These are phyloP conservation scores for Drosophila atripex DNA, from an alignment of 2,888 invertebrate genomes.

Conservation along the genomic window DNA sequence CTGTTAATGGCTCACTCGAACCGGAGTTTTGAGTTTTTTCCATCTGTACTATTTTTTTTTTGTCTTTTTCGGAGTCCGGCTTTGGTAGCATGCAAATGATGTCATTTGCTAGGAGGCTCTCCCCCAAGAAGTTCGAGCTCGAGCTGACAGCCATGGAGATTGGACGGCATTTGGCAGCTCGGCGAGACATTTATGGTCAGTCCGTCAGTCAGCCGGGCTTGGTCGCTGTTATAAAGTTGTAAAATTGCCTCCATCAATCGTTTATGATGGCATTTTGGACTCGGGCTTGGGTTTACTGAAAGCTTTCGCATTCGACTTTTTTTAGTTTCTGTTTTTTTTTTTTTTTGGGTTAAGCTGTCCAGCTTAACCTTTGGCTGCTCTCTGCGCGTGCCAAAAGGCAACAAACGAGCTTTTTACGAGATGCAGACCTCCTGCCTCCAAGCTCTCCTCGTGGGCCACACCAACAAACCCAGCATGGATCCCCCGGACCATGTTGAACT, in stretches of 20 bases:
- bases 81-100: slow-evolving; percentile 55
- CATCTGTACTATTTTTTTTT: neutral
- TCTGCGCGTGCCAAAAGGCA: slow-evolving; percentile 78
- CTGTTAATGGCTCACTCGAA: slow-evolving; percentile 70
- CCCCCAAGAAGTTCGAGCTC: slow-evolving; percentile 21
- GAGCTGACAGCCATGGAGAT: slow-evolving; percentile 48
- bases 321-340: slow-evolving; percentile 6
- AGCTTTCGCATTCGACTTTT: slow-evolving; percentile 35
- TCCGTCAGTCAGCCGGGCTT: slow-evolving; percentile 38
- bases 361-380: slow-evolving; percentile 70
- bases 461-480: slow-evolving; percentile 74
- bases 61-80: slow-evolving; percentile 11
- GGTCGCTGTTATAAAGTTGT: slow-evolving; percentile 57
- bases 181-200: slow-evolving; percentile 57
- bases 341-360: slow-evolving; percentile 65
- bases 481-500: slow-evolving; percentile 69
- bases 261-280: slow-evolving; percentile 44
- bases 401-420: slow-evolving; percentile 79
- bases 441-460: slow-evolving; percentile 42
- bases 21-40: slow-evolving; percentile 22
- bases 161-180: slow-evolving; percentile 57
- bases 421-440: slow-evolving; percentile 54
- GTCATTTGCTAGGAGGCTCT: slow-evolving; percentile 51
- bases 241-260: slow-evolving; percentile 64
- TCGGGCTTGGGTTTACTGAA: slow-evolving; percentile 33